Percentiles rank a stretch among this genome's conserved stretches.
phyloP scores from a whole-genome alignment of 1,140 invertebrate genomes.

The Bombus superbus region DNA sequence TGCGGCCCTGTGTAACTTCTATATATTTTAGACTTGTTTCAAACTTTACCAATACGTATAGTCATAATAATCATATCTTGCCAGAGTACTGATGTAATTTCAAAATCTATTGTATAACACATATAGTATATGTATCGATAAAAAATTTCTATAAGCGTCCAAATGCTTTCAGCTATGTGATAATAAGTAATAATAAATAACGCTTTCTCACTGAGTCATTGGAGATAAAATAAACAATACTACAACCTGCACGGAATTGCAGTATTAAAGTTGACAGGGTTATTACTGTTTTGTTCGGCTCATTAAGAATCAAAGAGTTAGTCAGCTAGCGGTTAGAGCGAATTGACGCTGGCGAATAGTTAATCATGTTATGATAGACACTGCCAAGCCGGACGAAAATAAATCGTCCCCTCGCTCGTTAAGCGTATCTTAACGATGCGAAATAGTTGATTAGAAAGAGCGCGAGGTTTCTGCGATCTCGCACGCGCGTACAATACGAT shows the following conservation, averaged over 20 bases:
- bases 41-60: too few relatives aligned
- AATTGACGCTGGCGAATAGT: conserved; percentile 13
- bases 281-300: not conserved
- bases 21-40: too few relatives aligned
- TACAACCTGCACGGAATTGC: not conserved
- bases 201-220: not conserved
- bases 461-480: not conserved
- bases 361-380: conserved; percentile 35
- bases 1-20: too few relatives aligned
- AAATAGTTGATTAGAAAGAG: conserved; percentile 37
- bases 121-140: too few relatives aligned
- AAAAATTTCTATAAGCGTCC: not conserved
- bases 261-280: not conserved
- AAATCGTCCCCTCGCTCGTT: conserved; percentile 29
- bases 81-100: too few relatives aligned
- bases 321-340: not conserved
- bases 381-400: conserved; percentile 41
- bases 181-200: too few relatives aligned
- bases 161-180: not conserved
- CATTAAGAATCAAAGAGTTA: not conserved
- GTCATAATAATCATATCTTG: too few relatives aligned
- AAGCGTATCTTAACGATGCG: conserved; percentile 28
- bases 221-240: not conserved
- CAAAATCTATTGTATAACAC: too few relatives aligned
- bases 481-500: not conserved